phyloP scores from a whole-genome alignment of 2,888 invertebrate species.

The Tenthredo mesomela region DNA sequence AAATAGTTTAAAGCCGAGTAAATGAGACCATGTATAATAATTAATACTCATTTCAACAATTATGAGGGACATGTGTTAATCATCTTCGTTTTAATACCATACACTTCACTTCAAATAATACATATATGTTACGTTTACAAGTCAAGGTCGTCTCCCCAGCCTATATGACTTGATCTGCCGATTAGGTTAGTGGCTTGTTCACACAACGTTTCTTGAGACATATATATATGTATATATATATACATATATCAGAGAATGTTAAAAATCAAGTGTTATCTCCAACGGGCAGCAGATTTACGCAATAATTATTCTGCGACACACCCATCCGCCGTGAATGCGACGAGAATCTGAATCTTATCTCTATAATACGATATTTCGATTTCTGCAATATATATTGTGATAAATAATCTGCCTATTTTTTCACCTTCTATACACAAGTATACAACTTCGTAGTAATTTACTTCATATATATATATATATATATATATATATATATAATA shows the following conservation, averaged over 20 bases:
- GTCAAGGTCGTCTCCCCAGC: neutral
- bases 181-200: neutral
- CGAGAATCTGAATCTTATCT: neutral
- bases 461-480: no score
- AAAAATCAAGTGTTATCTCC: conserved; percentile 20
- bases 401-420: neutral
- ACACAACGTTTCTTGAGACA: neutral
- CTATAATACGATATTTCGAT: neutral
- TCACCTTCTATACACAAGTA: neutral
- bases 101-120: neutral
- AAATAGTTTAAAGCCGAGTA: neutral
- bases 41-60: neutral
- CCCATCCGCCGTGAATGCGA: neutral
- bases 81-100: neutral
- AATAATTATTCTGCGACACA: neutral
- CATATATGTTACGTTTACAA: neutral
- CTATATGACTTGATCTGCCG: neutral
- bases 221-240: no score
- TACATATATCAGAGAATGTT: neutral
- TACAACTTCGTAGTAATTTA: neutral
- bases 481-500: no score
- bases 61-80: neutral
- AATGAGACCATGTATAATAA: neutral
- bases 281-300: neutral
- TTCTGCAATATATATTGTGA: neutral